Percentiles rank a stretch among this genome's conserved stretches.
These are phyloP conservation scores for Lates japonicus DNA, from an alignment of 2,797 vertebrate species.

Conservation along the genomic window DNA sequence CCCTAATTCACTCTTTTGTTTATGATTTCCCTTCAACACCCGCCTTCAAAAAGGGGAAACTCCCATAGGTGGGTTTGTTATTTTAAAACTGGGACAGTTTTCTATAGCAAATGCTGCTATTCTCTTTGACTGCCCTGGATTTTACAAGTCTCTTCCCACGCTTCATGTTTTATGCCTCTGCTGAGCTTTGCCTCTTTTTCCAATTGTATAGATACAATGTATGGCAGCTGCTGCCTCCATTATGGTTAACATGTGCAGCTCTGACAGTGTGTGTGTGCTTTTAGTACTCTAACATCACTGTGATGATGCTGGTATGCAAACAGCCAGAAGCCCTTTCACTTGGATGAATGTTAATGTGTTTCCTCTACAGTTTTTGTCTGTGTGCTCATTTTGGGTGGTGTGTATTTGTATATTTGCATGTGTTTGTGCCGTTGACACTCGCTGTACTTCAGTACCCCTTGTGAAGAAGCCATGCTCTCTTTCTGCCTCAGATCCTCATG, in stretches of 20 bases:
- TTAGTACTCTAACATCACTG: neutral
- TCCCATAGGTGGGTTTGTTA: slow-evolving; percentile 78
- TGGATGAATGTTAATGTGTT: slow-evolving; percentile 4
- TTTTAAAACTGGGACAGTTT: slow-evolving; percentile 62
- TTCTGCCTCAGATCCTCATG: neutral
- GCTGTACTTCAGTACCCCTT: slow-evolving; percentile 5
- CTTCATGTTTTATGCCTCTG: slow-evolving; percentile 30
- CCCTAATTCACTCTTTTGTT: slow-evolving; percentile 70
- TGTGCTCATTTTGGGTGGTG: neutral
- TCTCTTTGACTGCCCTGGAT: slow-evolving; percentile 39
- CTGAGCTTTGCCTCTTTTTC: slow-evolving; percentile 2
- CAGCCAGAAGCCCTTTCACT: slow-evolving; percentile 2
- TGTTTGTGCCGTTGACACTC: slow-evolving; percentile 1
- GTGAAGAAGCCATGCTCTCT: slow-evolving; percentile 14
- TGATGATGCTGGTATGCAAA: slow-evolving; percentile 10
- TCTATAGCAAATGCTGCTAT: slow-evolving; percentile 9
- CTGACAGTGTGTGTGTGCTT: slow-evolving; percentile 7
- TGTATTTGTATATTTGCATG: slow-evolving; percentile 3
- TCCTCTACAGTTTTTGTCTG: neutral
- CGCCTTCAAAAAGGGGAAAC: slow-evolving; percentile 56
- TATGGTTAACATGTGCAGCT: slow-evolving; percentile 35
- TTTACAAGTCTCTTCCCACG: slow-evolving; percentile 36
- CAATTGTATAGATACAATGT: neutral
- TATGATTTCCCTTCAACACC: slow-evolving; percentile 65
- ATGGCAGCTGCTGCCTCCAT: slow-evolving; percentile 36